Evolutionary conservation across 2,797 vertebrate species (phyloP).

Genomic region (Chelon labrosus): DNA sequence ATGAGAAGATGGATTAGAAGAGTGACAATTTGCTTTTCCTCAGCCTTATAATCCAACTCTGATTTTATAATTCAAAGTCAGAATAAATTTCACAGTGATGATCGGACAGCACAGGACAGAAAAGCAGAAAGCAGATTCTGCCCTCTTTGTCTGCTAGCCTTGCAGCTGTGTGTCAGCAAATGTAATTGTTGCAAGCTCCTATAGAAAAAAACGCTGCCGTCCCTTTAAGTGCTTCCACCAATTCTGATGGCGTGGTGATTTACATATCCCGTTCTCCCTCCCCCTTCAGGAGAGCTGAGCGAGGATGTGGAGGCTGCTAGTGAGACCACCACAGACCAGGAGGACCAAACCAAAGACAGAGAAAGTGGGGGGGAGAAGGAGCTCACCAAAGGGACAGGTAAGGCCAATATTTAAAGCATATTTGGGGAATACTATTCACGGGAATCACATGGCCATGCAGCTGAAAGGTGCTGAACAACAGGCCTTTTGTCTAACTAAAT

Average conservation of each 20-base stretch:
- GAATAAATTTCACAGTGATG: slow-evolving; percentile 60
- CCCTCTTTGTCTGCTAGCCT: slow-evolving; percentile 84
- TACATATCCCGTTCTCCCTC: slow-evolving; percentile 89
- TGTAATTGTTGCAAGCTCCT: slow-evolving; percentile 86
- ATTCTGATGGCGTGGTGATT: slow-evolving; percentile 89
- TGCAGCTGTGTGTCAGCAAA: slow-evolving; percentile 85
- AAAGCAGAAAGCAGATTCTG: slow-evolving; percentile 67
- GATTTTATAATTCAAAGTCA: slow-evolving; percentile 50
- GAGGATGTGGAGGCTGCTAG: slow-evolving; percentile 97
- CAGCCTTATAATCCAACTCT: slow-evolving; percentile 14
- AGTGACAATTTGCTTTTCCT: slow-evolving; percentile 8
- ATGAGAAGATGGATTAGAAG: background rate
- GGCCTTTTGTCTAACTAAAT: slow-evolving; percentile 57
- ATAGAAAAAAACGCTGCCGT: slow-evolving; percentile 86
- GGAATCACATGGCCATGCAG: slow-evolving; percentile 52
- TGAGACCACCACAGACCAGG: slow-evolving; percentile 92
- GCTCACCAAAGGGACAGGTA: slow-evolving; percentile 96
- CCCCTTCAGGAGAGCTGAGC: slow-evolving; percentile 93
- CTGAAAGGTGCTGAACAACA: slow-evolving; percentile 50
- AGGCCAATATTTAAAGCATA: slow-evolving; percentile 74
- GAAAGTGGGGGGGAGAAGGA: slow-evolving; percentile 95
- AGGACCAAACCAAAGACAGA: slow-evolving; percentile 96
- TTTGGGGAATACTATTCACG: slow-evolving; percentile 51
- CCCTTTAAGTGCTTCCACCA: slow-evolving; percentile 91
- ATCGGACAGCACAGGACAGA: slow-evolving; percentile 62